These are phyloP conservation scores for Calameuta idolon DNA, from an alignment of 2,888 invertebrate species.

Conservation along the genomic window DNA sequence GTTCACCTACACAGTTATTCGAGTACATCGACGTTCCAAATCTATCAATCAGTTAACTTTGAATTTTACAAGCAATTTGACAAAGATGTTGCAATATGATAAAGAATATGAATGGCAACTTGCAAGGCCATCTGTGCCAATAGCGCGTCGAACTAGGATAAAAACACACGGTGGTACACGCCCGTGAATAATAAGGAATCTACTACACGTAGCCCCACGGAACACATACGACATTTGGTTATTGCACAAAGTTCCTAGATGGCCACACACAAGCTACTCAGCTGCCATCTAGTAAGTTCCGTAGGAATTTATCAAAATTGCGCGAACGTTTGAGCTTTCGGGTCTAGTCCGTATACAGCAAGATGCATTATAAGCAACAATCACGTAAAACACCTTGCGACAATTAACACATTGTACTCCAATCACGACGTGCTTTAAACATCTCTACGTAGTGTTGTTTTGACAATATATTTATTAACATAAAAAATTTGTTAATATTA, in stretches of 20 bases:
- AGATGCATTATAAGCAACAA: background rate
- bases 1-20: background rate
- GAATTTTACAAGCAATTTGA: background rate
- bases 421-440: background rate
- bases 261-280: slow-evolving; percentile 10
- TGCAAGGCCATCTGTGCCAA: slow-evolving; percentile 38
- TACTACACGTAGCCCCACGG: background rate
- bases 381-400: background rate
- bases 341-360: background rate
- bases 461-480: background rate
- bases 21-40: background rate
- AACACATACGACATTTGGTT: slow-evolving; percentile 9
- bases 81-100: background rate
- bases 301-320: slow-evolving; percentile 19
- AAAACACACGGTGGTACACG: slow-evolving; percentile 31
- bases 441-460: background rate
- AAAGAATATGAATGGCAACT: slow-evolving; percentile 28
- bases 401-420: background rate
- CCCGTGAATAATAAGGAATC: background rate
- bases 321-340: background rate
- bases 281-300: slow-evolving; percentile 19
- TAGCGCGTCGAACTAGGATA: slow-evolving; percentile 35
- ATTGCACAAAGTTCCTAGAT: slow-evolving; percentile 16
- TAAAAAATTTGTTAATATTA: background rate
- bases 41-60: background rate